phyloP scores from a whole-genome alignment of 1,140 invertebrate genomes.

The Saccostrea echinata region DNA sequence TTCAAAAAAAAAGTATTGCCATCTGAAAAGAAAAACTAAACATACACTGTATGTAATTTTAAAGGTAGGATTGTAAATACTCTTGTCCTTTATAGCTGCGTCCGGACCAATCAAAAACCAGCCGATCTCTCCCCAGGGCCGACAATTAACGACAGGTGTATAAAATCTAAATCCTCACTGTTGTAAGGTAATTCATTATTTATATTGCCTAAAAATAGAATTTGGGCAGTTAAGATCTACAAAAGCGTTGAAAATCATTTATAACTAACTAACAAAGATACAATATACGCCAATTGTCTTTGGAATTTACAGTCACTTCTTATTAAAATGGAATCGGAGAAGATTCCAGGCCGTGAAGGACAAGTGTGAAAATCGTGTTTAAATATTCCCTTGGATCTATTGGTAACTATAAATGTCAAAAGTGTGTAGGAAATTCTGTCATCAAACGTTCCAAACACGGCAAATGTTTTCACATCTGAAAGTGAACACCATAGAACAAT shows the following conservation, averaged over 20 bases:
- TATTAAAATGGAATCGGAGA: not conserved
- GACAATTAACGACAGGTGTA: slow-evolving; percentile 31
- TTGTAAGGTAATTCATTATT: slow-evolving; percentile 6
- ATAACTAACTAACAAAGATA: not conserved
- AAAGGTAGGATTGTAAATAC: no score
- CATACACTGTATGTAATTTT: no score
- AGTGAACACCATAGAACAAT: not conserved
- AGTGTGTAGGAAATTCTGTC: not conserved
- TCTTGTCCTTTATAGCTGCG: not conserved
- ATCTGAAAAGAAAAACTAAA: no score
- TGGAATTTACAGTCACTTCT: not conserved
- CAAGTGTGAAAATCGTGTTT: not conserved
- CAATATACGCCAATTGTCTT: no score
- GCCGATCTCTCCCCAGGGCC: not conserved
- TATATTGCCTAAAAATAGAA: slow-evolving; percentile 2
- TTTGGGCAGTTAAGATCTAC: not conserved
- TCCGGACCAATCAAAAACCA: not conserved
- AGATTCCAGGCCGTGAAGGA: not conserved
- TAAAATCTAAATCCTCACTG: not conserved
- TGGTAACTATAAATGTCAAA: slow-evolving; percentile 9
- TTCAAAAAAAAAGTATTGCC: no score
- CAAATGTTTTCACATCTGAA: slow-evolving; percentile 2
- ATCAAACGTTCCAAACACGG: slow-evolving; percentile 5
- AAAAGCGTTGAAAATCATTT: slow-evolving; percentile 3
- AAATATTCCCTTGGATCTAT: not conserved